Base-by-base conservation (phyloP, 2,113 vertebrate species). In the Pseudolaguvia tuberculata region DNA sequence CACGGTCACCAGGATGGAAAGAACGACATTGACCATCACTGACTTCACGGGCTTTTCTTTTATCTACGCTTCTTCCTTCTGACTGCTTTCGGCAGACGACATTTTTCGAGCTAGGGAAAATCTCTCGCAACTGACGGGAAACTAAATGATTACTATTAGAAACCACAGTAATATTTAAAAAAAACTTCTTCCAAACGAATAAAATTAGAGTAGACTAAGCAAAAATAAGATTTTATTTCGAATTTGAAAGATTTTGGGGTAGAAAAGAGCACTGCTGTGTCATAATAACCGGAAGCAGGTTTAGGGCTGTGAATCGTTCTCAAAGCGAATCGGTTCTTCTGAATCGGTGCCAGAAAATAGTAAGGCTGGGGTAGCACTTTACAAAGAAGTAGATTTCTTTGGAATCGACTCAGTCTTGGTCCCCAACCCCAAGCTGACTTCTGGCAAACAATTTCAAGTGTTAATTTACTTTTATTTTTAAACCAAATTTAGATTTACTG, bases 221-320 rank as follows among this genome's bases (percentile, higher is more conserved):
- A 7, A 35, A n/a, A 29, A 29, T 61, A 18, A 31, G 3, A 18
- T 50, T 12, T 27, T 53, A n/a, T 56, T 15, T 20, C 14, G 14
- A 29, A 8, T 9, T 2, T 39, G 1, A 62, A 15, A 63, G 12
- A 8, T 15, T 15, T 63, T 14, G 39, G 42, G 31, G 5, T 1
- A 1, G 1, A 12, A 17, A 5, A 8, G 17, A 55, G 12, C 29
- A 10, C 29, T 70, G 51, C 50, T 70, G 51, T 70, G 69, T 70
- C 69, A 55, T 39, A 56, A 31, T 56, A 70, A 15, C 69, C 69
- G 69, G 69, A 71, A 71, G 69, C 69, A 71, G 63, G 27, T 66
- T 1, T 45, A 21, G n/a, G 21, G 14, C 9, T 29, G 9, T 21
- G 63, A 67, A 21, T 67, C 63, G 45, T 18, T 3, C 4, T 47